Evolutionary conservation across 2,797 vertebrate genomes (phyloP), one percentile per base, ranked within the genome.

Genomic region (Neostethus bicornis): DNA sequence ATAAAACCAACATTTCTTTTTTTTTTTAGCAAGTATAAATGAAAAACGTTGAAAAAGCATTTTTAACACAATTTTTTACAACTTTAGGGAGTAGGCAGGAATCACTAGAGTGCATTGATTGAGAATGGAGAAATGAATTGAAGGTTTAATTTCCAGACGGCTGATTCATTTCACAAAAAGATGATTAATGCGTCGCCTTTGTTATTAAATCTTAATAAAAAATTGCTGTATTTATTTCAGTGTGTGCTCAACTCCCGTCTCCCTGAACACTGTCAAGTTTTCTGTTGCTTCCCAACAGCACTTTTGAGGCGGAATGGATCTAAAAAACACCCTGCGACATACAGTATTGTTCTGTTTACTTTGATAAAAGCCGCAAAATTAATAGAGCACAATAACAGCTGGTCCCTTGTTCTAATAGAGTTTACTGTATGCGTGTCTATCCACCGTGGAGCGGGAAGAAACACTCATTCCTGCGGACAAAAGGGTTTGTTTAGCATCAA

Each of bases 401-500:
- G 26, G 44, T 46, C 56, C 31, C 5, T 31, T 8, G 2, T 42
- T 53, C 44, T 70, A 55, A 61, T 56, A 37, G 76, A 43, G 58
- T 45, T 44, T 45, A 46, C 37, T 48, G 57, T 14, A 23, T 55
- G 44, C 28, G 52, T 38, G 34, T 12, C 20, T 24, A 25, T 49
- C 44, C 39, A 47, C 61, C 66, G 56, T 23, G 23, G 39, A 60
- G 19, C 1, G 4, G 44, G 42, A 53, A 72, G 56, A 69, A 73
- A 75, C 61, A 47, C 38, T 58, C 43, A 65, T 67, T 75, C 66
- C 20, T 8, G 2, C 20, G 32, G 60, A 80, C 76, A 81, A 81
- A 75, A 60, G 26, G 35, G 54, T 65, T 84, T 81, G 77, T 84
- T 87, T 77, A 73, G 78, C 75, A 71, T 79, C 51, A 66, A 55